Evolutionary conservation across 2,113 vertebrate genomes (phyloP), one percentile per base, ranked within the genome.

Genomic region (Panthera tigris): DNA sequence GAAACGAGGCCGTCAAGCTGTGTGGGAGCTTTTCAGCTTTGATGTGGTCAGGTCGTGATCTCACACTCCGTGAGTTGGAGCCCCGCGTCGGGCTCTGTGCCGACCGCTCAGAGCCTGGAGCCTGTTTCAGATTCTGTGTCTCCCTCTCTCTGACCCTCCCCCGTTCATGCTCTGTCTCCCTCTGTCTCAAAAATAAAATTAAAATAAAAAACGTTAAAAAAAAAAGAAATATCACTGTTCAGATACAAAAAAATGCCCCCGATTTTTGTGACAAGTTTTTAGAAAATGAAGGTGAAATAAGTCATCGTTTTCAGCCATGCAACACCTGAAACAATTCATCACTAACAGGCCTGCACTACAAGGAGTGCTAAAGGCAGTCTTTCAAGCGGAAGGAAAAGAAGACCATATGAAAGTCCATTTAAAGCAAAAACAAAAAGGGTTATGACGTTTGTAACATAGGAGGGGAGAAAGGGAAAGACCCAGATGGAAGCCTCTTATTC

Each of bases 101-200:
- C 0, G 45, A 45, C 6, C 0, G 45, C 45, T 45, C 45, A 0
- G 45, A 45, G 45, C 45, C 45, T 0, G 45, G 45, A 45, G 7
- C 45, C 45, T 45, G 45, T 0, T 45, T 45, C 45, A 0, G 45
- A 45, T 45, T 45, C 45, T 45, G 45, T 45, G 45, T 45, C 7
- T 45, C 45, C 45, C 45, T 45, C 1, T 45, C 7, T 45, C 45
- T 45, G 45, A 9, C 45, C 45, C 45, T 45, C 45, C 7, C 45
- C 45, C 45, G 45, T 45, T 45, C 45, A 9, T 8, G 45, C 45
- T 45, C 45, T 45, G 45, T 45, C 45, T 45, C 45, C 7, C 45
- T 45, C 45, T 45, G 45, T 45, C 45, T 45, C 45, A 8, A 45
- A 45, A 45, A 45, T 45, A 45, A 45, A 45, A 45, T 45, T 8